These are phyloP conservation scores for Yponomeuta plumbellus DNA, from an alignment of 2,888 invertebrate genomes.

Conservation along the genomic window DNA sequence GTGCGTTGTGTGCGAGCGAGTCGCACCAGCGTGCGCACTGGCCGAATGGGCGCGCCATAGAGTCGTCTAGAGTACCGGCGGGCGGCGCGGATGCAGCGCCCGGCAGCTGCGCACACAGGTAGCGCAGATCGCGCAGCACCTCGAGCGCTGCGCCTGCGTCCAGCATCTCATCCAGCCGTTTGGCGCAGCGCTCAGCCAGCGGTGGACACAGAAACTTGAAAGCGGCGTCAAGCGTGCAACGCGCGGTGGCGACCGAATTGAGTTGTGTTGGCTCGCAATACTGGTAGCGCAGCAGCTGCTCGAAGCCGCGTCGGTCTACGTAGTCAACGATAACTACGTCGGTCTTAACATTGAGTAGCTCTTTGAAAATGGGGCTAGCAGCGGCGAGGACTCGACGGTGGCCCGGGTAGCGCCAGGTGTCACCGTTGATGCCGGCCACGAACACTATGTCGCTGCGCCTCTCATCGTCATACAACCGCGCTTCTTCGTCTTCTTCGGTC, in stretches of 20 bases:
- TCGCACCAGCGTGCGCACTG: slow-evolving; percentile 74
- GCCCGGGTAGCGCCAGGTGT: slow-evolving; percentile 82
- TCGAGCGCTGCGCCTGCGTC: slow-evolving; percentile 79
- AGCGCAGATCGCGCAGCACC: slow-evolving; percentile 77
- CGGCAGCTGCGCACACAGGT: slow-evolving; percentile 59
- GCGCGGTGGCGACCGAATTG: slow-evolving; percentile 79
- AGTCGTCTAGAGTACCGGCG: slow-evolving; percentile 53
- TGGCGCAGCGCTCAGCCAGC: slow-evolving; percentile 81
- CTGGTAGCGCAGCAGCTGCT: slow-evolving; percentile 79
- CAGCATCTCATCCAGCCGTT: slow-evolving; percentile 80
- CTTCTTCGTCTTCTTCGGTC: too few relatives aligned
- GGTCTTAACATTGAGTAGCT: slow-evolving; percentile 66
- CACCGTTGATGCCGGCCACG: slow-evolving; percentile 79
- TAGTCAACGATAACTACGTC: slow-evolving; percentile 74
- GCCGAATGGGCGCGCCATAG: slow-evolving; percentile 56
- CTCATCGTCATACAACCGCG: slow-evolving; percentile 68
- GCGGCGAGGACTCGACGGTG: slow-evolving; percentile 79
- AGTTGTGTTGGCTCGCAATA: slow-evolving; percentile 79
- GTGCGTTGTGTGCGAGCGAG: slow-evolving; percentile 80
- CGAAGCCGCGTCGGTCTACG: slow-evolving; percentile 81
- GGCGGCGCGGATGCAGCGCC: slow-evolving; percentile 72
- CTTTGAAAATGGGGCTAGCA: slow-evolving; percentile 79
- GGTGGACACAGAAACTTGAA: slow-evolving; percentile 84
- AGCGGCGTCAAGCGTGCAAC: slow-evolving; percentile 83
- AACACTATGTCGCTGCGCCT: slow-evolving; percentile 78